Evolutionary conservation across 1,140 invertebrate species (phyloP).

Genomic region (Macrostomum lignano): DNA sequence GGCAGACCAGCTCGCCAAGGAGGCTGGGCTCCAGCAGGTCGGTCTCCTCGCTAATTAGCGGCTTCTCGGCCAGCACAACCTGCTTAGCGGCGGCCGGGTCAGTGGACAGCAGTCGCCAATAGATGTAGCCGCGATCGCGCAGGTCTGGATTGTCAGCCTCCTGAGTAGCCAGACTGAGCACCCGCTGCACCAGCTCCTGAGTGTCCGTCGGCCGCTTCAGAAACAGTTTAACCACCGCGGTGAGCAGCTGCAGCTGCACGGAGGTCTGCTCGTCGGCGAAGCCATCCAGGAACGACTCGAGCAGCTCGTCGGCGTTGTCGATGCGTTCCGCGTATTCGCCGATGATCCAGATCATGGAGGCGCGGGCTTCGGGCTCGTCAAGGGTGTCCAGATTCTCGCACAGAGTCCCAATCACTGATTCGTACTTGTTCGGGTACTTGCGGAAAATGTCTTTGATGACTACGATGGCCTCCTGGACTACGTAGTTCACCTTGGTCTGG

Average conservation of each 20-base stretch:
- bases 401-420: slow-evolving; percentile 92
- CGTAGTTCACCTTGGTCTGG: slow-evolving; percentile 97
- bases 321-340: slow-evolving; percentile 91
- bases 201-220: slow-evolving; percentile 87
- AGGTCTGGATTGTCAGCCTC: slow-evolving; percentile 98
- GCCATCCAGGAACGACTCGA: slow-evolving; percentile 94
- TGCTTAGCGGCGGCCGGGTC: slow-evolving; percentile 95
- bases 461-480: slow-evolving; percentile 96
- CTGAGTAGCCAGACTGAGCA: slow-evolving; percentile 40
- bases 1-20: slow-evolving; percentile 88
- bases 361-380: slow-evolving; percentile 90
- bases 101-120: slow-evolving; percentile 88
- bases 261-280: slow-evolving; percentile 98
- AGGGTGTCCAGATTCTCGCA: slow-evolving; percentile 95
- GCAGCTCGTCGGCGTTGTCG: slow-evolving; percentile 88
- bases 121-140: slow-evolving; percentile 91
- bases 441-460: slow-evolving; percentile 99
- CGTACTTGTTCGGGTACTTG: slow-evolving; percentile 98
- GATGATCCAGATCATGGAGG: slow-evolving; percentile 99
- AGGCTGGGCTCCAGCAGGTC: slow-evolving; percentile 87
- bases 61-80: slow-evolving; percentile 84
- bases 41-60: slow-evolving; percentile 92
- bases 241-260: slow-evolving; percentile 79
- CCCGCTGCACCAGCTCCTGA: slow-evolving; percentile 38
- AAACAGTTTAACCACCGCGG: slow-evolving; percentile 92